phyloP scores from a whole-genome alignment of 2,888 invertebrate genomes.

The Drosophila diplacantha region DNA sequence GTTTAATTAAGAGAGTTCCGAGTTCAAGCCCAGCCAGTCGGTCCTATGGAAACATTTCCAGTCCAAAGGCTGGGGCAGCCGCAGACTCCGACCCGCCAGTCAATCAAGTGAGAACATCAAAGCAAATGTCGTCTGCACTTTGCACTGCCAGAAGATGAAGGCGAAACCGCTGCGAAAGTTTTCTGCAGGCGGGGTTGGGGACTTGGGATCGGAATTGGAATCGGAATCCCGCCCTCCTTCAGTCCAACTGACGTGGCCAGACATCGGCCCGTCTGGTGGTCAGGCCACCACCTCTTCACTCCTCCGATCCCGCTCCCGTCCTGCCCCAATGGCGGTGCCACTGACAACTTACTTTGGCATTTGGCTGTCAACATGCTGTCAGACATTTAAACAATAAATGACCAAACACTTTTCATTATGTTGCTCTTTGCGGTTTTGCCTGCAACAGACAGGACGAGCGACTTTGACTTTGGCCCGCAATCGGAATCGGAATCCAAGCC shows the following conservation, averaged over 20 bases:
- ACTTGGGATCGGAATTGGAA: slow-evolving; percentile 17
- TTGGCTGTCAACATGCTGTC: slow-evolving; percentile 73
- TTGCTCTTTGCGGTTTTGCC: slow-evolving; percentile 66
- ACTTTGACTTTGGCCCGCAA: slow-evolving; percentile 28
- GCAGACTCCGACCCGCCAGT: slow-evolving; percentile 39
- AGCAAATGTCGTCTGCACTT: slow-evolving; percentile 58
- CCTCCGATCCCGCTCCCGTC: not conserved
- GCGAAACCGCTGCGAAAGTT: slow-evolving; percentile 41
- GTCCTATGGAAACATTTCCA: slow-evolving; percentile 10
- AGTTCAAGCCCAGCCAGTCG: not conserved
- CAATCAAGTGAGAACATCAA: slow-evolving; percentile 68
- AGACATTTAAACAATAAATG: slow-evolving; percentile 71
- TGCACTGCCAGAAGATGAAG: slow-evolving; percentile 30
- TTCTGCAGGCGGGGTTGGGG: slow-evolving; percentile 16
- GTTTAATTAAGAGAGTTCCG: slow-evolving; percentile 29
- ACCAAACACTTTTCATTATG: slow-evolving; percentile 72
- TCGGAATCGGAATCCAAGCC: slow-evolving; percentile 12
- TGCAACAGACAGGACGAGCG: slow-evolving; percentile 43
- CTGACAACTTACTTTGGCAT: slow-evolving; percentile 72
- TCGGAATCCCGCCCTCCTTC: slow-evolving; percentile 27
- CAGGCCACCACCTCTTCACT: slow-evolving; percentile 28
- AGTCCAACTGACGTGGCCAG: slow-evolving; percentile 41
- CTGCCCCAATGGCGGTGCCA: slow-evolving; percentile 24
- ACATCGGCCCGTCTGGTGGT: slow-evolving; percentile 50
- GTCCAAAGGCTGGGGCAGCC: slow-evolving; percentile 7